These are phyloP conservation scores for Conops quadrifasciatus DNA, from an alignment of 2,888 invertebrate genomes.

Conservation along the genomic window DNA sequence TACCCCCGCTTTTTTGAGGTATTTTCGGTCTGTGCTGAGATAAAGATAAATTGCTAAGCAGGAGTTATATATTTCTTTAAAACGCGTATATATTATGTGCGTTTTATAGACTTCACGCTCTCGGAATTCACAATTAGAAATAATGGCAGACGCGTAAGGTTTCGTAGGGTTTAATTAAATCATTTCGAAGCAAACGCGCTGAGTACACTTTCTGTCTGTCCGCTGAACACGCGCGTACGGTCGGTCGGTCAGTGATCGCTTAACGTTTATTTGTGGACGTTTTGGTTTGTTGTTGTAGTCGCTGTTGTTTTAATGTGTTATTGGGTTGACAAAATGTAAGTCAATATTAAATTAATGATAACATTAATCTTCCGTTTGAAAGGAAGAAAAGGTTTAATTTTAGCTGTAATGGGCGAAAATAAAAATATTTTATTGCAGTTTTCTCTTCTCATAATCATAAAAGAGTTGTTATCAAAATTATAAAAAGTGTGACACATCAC, in stretches of 20 bases:
- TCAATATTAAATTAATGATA: slow-evolving; percentile 30
- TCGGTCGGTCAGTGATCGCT: not conserved
- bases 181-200: not conserved
- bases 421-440: not conserved
- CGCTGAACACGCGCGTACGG: not conserved
- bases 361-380: slow-evolving; percentile 1
- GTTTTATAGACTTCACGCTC: slow-evolving; percentile 21
- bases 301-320: slow-evolving; percentile 15
- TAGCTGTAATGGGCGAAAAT: not conserved
- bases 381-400: not conserved
- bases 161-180: not conserved
- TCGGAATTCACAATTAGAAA: slow-evolving; percentile 17
- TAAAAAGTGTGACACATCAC: not conserved
- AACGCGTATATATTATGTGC: not conserved
- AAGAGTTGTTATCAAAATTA: not conserved
- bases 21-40: slow-evolving; percentile 13
- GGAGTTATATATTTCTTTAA: slow-evolving; percentile 27
- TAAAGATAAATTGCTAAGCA: slow-evolving; percentile 29
- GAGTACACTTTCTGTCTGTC: not conserved
- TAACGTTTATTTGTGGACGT: not conserved
- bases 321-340: slow-evolving; percentile 15
- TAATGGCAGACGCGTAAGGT: not conserved
- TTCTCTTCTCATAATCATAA: not conserved
- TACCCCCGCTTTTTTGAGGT: not conserved
- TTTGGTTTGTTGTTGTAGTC: not conserved